Evolutionary conservation across 2,113 vertebrate genomes (phyloP).

Genomic region (Sebastes fasciatus): DNA sequence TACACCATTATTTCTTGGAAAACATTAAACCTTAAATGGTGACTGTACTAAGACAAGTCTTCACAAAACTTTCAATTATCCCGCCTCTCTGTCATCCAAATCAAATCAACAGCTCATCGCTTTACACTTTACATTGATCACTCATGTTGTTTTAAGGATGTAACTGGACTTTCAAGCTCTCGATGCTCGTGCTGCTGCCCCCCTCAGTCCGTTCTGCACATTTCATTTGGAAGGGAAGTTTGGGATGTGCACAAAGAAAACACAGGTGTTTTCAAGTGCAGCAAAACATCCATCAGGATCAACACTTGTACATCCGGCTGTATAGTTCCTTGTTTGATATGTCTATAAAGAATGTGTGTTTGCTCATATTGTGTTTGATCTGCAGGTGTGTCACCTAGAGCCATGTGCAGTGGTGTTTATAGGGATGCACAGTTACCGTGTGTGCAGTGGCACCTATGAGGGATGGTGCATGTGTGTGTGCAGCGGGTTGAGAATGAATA

Average conservation of each 20-base stretch:
- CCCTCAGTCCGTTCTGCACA: background rate
- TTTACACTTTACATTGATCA: background rate
- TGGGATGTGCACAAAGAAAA: background rate
- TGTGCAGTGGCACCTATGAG: background rate
- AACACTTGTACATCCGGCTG: background rate
- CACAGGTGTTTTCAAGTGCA: background rate
- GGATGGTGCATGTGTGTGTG: conserved; percentile 3
- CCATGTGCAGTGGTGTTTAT: background rate
- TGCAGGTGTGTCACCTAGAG: conserved; percentile 15
- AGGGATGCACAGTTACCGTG: background rate
- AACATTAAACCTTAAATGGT: background rate
- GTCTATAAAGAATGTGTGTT: background rate
- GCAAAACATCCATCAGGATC: background rate
- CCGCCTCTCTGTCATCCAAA: background rate
- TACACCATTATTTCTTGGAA: background rate
- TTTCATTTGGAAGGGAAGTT: background rate
- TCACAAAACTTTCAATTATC: too few relatives aligned
- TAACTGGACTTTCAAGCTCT: background rate
- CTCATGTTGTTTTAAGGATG: background rate
- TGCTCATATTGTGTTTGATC: background rate
- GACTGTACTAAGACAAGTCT: background rate
- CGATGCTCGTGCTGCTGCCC: background rate
- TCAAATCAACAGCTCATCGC: background rate
- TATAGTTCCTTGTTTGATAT: background rate
- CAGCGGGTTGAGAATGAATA: conserved; percentile 13